Base-by-base conservation (phyloP, 2,113 vertebrate species). In the Takifugu bimaculatus region DNA sequence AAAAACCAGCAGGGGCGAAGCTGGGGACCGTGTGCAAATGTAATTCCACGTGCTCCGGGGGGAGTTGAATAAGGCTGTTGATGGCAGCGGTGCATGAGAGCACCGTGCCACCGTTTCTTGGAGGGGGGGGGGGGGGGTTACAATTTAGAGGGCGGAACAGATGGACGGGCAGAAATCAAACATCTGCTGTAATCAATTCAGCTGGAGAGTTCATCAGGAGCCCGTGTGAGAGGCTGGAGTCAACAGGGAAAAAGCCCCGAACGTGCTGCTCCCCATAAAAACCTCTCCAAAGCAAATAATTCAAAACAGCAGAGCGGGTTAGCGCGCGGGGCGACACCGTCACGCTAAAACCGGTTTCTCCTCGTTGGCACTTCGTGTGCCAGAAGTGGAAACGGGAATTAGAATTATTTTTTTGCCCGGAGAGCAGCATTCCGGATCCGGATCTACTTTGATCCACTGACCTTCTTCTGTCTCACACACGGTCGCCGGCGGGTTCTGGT, bases 131-230 rank as follows among this genome's bases (percentile, higher is more conserved):
- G n/a, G n/a, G 35, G 69, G 54, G 78, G 66, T 75, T 78, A 76
- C 69, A 85, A 87, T 82, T 82, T 84, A 66, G 63, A 71, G 75
- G 80, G 77, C 25, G 44, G 70, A 84, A 78, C 83, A 87, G 79
- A 88, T 83, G 82, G 82, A 86, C 50, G 65, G 62, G 50, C 59
- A n/a, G 68, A 72, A 81, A 85, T 88, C 81, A 90, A 80, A 80
- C 77, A 81, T 77, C 79, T 81, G 85, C 70, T 79, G 75, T 82
- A 74, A 84, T 89, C 84, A 83, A 70, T 89, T 86, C 77, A 72
- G 62, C 62, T 26, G 35, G 70, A 87, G 72, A 75, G 74, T 64
- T 74, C 71, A 68, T 79, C 78, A 83, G 48, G 73, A 79, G 78
- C 78, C 68, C 63, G 74, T 65, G 26, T 54, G 54, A 63, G 60